Evolutionary conservation across 2,888 invertebrate genomes (phyloP), one percentile per base, ranked within the genome.

Genomic region (Cryptophagus acutangulus): DNA sequence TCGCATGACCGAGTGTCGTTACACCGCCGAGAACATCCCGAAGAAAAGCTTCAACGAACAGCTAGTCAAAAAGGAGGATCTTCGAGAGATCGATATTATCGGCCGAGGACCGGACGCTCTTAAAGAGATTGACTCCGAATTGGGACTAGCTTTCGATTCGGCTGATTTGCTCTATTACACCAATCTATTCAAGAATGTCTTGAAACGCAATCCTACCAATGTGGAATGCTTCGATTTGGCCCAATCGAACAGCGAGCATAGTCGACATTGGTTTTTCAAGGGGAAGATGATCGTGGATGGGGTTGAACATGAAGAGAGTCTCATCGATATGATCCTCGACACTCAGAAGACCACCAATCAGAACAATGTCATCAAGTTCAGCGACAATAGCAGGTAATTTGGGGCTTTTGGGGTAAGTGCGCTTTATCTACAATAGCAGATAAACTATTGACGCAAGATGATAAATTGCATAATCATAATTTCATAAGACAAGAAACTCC

Each of bases 181-280:
- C 45, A 76, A 89, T 59, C 70, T 96, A 42, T 96, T 96, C 71
- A 75, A 78, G 44, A 78, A 86, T 46, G 81, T 86, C 53, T 69
- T 94, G 14, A 83, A 86, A 57, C 76, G 95, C 38, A 90, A 97
- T 71, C 97, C 97, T 13, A 96, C 96, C 0, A 94, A 90, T 63
- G 95, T 97, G 1, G 97, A 99, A 67, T 84, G 95, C 58, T 96
- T 97, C 72, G 97, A 97, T 73, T 78, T 97, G 54, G 97, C 97
- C 2, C 97, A 99, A 70, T 93, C 93, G 17, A 96, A 96, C 67
- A 94, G 95, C 68, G 97, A 99, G 67, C 97, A 99, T 69, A 94
- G 94, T 45, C 78, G 97, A 3, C 97, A 99, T 74, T 97, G 97
- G 97, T 97, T 97, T 73, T 97, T 97, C 71, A 90, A 90, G 74